These are phyloP conservation scores for Drosophila aldrichi DNA, from an alignment of 2,888 invertebrate genomes.

Conservation along the genomic window DNA sequence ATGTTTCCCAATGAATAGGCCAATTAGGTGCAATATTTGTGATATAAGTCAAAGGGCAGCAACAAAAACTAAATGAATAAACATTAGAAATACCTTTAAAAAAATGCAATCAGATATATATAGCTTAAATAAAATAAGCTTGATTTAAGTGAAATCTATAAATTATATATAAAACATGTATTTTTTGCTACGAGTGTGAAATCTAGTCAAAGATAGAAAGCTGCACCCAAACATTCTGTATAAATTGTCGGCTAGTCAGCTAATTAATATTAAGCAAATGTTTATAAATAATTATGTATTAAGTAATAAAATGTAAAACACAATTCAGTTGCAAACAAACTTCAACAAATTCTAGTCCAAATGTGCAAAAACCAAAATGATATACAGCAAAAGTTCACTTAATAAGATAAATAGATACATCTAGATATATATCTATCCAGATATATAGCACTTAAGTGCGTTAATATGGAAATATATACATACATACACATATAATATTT, in stretches of 20 bases:
- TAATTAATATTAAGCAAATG: conserved; percentile 24
- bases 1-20: conserved; percentile 76
- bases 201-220: conserved; percentile 66
- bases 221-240: conserved; percentile 38
- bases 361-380: conserved; percentile 15
- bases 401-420: neutral
- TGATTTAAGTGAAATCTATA: conserved; percentile 1
- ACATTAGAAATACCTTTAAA: neutral
- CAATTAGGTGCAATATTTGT: conserved; percentile 85
- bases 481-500: conserved; percentile 5
- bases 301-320: conserved; percentile 5
- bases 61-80: conserved; percentile 23
- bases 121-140: neutral
- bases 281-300: conserved; percentile 8
- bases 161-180: neutral
- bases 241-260: conserved; percentile 23
- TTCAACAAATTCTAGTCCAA: conserved; percentile 45
- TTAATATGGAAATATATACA: conserved; percentile 7
- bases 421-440: conserved; percentile 4
- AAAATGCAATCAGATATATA: neutral
- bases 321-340: conserved; percentile 24
- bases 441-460: conserved; percentile 24
- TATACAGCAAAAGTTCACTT: conserved; percentile 13
- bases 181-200: conserved; percentile 70
- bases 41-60: conserved; percentile 77